Base-by-base conservation (phyloP, 2,113 vertebrate species). In the Ciconia stormi region DNA sequence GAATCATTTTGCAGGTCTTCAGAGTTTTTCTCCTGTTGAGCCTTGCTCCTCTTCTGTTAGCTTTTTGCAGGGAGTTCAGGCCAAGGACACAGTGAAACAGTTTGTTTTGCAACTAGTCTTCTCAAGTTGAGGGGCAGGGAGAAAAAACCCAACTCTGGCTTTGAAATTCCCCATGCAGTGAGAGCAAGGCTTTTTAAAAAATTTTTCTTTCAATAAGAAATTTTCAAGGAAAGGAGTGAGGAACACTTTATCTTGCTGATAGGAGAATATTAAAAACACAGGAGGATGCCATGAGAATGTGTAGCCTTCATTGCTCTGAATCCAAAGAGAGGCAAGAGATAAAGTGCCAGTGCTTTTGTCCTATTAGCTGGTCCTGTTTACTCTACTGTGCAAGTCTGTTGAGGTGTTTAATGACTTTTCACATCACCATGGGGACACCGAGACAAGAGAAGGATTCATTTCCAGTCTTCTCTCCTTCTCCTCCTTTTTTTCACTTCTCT, bases 401-500 rank as follows among this genome's bases (percentile, higher is more conserved):
- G 91, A 94, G 93, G 94, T 97, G 94, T 96, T 96, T 95, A 96
- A 97, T 97, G 94, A 95, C 89, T 97, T 96, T 93, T 96, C 96
- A 80, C 87, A 81, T 97, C 93, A 88, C 94, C 63, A 32, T 88
- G 78, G 94, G 95, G 89, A 93, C 82, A 56, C 74, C 15, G 84
- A 95, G 84, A 94, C 77, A 90, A 87, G 87, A 90, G 62, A 87
- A 82, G 46, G 59, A 59, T 96, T 88, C 70, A 83, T 97, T 96
- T 87, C 90, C 65, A 87, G 59, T 22, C 55, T 70, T 91, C 17
- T 71, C 17, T 71, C 27, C 59, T 61, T 87, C 63, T 50, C 59
- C 65, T 94, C 47, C 61, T 42, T 71, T 79, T 83, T 63, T 61
- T 26, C 38, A 7, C 63, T 77, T 8, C 47, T 87, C 40, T 84